Evolutionary conservation across 2,113 vertebrate genomes (phyloP), one percentile per base, ranked within the genome.

Genomic region (Fregata magnificens): DNA sequence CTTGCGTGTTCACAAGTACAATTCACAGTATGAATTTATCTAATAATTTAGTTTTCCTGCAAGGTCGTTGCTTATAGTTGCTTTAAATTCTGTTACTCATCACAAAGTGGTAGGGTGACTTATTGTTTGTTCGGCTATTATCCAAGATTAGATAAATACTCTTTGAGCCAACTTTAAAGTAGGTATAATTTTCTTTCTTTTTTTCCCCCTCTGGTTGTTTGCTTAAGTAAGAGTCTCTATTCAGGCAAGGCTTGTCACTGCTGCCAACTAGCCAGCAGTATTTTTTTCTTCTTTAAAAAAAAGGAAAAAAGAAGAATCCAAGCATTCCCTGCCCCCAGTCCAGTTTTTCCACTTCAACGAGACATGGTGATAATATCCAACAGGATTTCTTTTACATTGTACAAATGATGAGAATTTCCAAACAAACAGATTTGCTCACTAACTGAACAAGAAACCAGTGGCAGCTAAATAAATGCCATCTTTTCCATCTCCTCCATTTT

Each of bases 161-260:
- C 4, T 1, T 12, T 66, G 25, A 47, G 13, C 5, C n/a, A 86
- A 16, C 58, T 55, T 86, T 53, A 82, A 77, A 70, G 36, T 63
- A 55, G 26, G 4, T 52, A 18, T 36, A 17, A 16, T 58, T 71
- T 76, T 77, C 4, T 76, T 55, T 76, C 10, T 10, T 18, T 18
- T 14, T 22, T 6, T 1, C 9, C 7, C 15, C 22, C 7, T 10
- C 9, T 1, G 3, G 3, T 25, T 29, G 4, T 38, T 85, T 69
- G 22, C 36, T 62, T 62, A 32, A 63, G 11, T 85, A 50, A 62
- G 14, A 29, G 9, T n/a, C 10, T 14, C 58, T 31, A 20, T 52
- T 94, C 38, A 59, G 38, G 38, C 34, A 65, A 65, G 44, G 3
- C 32, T 70, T 52, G 14, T 86, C 45, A 55, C n/a, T 82, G 50